Evolutionary conservation across 2,888 invertebrate genomes (phyloP).

Genomic region (Caenorhabditis panamensis): DNA sequence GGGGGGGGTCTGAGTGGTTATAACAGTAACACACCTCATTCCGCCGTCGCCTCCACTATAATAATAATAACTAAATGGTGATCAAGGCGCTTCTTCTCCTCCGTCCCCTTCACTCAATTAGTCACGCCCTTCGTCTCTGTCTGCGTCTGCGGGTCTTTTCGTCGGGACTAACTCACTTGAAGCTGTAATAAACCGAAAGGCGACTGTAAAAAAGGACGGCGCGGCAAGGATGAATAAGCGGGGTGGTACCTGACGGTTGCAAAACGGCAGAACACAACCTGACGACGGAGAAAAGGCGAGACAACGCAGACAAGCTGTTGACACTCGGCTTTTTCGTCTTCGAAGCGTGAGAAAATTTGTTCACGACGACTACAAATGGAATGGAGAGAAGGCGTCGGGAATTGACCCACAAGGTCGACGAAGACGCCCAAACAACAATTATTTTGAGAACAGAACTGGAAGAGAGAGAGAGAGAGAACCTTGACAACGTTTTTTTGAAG

Average conservation of each 20-base stretch:
- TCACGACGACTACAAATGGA: conserved; percentile 47
- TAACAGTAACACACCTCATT: conserved; percentile 57
- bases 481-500: conserved; percentile 6
- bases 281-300: neutral
- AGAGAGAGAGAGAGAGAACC: conserved; percentile 26
- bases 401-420: conserved; percentile 52
- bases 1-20: no score
- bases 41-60: conserved; percentile 19
- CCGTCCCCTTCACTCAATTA: conserved; percentile 52
- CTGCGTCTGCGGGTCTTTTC: conserved; percentile 27
- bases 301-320: conserved; percentile 11
- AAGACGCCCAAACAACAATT: conserved; percentile 44
- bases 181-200: conserved; percentile 47
- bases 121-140: conserved; percentile 51
- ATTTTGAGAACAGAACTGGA: conserved; percentile 39
- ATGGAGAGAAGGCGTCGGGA: conserved; percentile 22
- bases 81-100: conserved; percentile 51
- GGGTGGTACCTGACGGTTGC: neutral
- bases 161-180: conserved; percentile 39
- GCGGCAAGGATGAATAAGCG: conserved; percentile 29
- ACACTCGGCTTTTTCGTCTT: conserved; percentile 28
- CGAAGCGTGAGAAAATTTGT: conserved; percentile 55
- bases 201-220: conserved; percentile 11
- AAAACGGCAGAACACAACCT: conserved; percentile 13
- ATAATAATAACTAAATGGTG: conserved; percentile 55